phyloP scores from a whole-genome alignment of 2,797 vertebrate genomes.

The Acropternis orthonyx region DNA sequence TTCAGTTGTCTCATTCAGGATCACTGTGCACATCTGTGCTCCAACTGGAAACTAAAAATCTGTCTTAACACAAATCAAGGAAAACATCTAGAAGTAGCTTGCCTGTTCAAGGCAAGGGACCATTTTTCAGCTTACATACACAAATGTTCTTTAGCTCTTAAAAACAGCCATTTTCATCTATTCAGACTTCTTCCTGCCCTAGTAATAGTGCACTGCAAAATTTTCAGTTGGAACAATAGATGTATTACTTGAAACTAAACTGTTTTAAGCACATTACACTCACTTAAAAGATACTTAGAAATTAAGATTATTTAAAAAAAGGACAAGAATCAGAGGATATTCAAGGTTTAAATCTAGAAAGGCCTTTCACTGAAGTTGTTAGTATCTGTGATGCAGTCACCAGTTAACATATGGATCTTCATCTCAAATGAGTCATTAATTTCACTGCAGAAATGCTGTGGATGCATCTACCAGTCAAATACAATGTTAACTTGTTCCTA shows the following conservation, averaged over 20 bases:
- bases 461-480: constrained; percentile 67
- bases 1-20: not conserved
- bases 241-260: not conserved
- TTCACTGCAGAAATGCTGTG: constrained; percentile 62
- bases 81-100: not conserved
- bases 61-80: not conserved
- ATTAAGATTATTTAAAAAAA: not conserved
- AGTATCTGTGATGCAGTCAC: constrained; percentile 29
- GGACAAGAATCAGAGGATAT: not conserved
- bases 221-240: not conserved
- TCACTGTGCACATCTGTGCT: not conserved
- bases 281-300: not conserved
- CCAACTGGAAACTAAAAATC: not conserved
- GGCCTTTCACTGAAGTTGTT: constrained; percentile 44
- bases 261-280: not conserved
- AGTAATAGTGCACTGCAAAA: not conserved
- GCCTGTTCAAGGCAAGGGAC: not conserved
- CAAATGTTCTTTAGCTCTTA: not conserved
- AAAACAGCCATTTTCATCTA: not conserved
- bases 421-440: constrained; percentile 63
- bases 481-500: constrained; percentile 56
- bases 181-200: not conserved
- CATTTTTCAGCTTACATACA: not conserved
- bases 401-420: constrained; percentile 65
- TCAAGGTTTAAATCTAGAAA: constrained; percentile 28